Percentiles rank a stretch among this genome's conserved stretches.
Conservation (phyloP, 2,888 invertebrate genomes). For the Chromoteleia sp. region DNA sequence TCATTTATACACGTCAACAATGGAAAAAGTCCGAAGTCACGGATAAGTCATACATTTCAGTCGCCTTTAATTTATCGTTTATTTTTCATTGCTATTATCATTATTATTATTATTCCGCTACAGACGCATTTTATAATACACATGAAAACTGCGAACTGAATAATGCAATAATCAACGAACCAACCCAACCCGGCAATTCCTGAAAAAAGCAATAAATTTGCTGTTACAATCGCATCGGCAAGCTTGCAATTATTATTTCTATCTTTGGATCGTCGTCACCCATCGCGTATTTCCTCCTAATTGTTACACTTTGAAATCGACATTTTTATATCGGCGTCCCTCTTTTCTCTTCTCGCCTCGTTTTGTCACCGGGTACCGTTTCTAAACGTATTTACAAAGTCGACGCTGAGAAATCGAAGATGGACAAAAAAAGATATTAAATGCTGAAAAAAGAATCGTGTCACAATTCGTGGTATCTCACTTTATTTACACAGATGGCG, state of each 20-base stretch:
- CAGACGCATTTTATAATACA: constrained; percentile 16
- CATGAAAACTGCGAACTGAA: neutral
- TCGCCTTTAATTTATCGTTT: neutral
- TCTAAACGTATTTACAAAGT: constrained; percentile 59
- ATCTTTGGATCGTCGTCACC: constrained; percentile 29
- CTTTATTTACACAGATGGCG: constrained; percentile 61
- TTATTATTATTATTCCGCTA: constrained; percentile 12
- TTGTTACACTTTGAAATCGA: constrained; percentile 32
- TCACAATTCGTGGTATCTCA: constrained; percentile 46
- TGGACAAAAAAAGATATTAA: constrained; percentile 26
- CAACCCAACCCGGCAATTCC: constrained; percentile 13
- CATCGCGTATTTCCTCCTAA: constrained; percentile 7
- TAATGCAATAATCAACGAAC: constrained; percentile 7
- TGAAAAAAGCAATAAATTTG: constrained; percentile 32
- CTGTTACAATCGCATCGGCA: neutral
- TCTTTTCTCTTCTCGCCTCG: constrained; percentile 5
- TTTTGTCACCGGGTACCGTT: constrained; percentile 23
- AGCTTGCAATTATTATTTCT: constrained; percentile 24
- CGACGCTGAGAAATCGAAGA: constrained; percentile 46
- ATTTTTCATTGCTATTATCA: neutral
- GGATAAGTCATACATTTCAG: constrained; percentile 1
- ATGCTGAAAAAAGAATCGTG: constrained; percentile 10
- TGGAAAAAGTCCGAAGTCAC: constrained; percentile 3
- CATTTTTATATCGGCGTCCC: constrained; percentile 14
- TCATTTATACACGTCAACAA: constrained; percentile 42